Evolutionary conservation across 2,113 vertebrate genomes (phyloP).

Genomic region (Meles meles): DNA sequence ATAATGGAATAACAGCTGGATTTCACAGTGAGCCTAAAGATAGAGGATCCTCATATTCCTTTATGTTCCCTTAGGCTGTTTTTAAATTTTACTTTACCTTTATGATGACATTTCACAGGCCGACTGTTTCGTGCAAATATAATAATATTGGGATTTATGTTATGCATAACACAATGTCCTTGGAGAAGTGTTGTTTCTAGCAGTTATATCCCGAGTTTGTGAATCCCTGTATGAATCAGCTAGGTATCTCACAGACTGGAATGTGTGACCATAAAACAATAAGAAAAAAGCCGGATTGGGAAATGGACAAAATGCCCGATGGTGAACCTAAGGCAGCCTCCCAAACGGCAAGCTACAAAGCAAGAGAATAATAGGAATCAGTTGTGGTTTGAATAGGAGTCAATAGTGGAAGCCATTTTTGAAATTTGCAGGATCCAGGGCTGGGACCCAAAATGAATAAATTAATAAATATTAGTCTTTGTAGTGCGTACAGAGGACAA

Average conservation of each 20-base stretch:
- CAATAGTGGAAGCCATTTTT: neutral
- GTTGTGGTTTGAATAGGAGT: neutral
- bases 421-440: neutral
- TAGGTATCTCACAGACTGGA: neutral
- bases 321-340: neutral
- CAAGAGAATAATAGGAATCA: neutral
- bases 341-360: neutral
- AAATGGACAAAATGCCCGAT: neutral
- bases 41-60: neutral
- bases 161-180: neutral
- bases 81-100: slow-evolving; percentile 20
- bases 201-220: neutral
- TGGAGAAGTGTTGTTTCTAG: neutral
- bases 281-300: neutral
- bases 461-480: neutral
- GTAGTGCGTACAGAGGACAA: neutral
- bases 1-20: neutral
- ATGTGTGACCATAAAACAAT: neutral
- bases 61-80: neutral
- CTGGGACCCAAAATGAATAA: neutral
- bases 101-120: neutral
- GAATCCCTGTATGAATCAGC: neutral
- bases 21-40: neutral
- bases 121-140: neutral
- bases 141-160: neutral